These are phyloP conservation scores for Pollenia griseotomentosa DNA, from an alignment of 2,888 invertebrate genomes.

Conservation along the genomic window DNA sequence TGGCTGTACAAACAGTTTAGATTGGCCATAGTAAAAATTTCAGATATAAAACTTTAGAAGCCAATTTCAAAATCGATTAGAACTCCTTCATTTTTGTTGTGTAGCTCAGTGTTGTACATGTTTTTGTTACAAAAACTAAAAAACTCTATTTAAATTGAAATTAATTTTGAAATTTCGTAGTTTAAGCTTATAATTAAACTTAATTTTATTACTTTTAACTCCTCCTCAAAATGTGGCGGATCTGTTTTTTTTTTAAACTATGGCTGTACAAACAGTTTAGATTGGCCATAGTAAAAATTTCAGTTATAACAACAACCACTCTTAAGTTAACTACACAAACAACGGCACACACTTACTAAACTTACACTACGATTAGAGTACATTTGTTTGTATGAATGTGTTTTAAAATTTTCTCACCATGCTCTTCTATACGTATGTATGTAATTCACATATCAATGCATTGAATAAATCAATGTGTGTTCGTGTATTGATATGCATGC, in stretches of 20 bases:
- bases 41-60: no score
- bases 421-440: conserved; percentile 1
- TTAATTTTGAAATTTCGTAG: no score
- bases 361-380: background rate
- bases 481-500: conserved; percentile 33
- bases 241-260: conserved; percentile 44
- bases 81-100: no score
- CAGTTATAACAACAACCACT: conserved; percentile 32
- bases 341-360: conserved; percentile 7
- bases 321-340: conserved; percentile 29
- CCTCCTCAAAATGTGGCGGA: conserved; percentile 37
- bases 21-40: conserved; percentile 62
- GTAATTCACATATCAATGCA: conserved; percentile 40
- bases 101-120: no score
- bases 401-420: conserved; percentile 22
- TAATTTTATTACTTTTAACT: background rate
- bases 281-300: conserved; percentile 62
- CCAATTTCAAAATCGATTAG: no score
- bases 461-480: background rate
- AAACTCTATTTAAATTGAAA: no score
- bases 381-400: background rate
- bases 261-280: conserved; percentile 61
- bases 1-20: conserved; percentile 61
- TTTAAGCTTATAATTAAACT: no score
- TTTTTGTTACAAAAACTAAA: no score